A percentile compares a stretch with the other conserved stretches of the same genome.
Conservation (phyloP, 2,888 invertebrate species). For the Capitulum mitella region DNA sequence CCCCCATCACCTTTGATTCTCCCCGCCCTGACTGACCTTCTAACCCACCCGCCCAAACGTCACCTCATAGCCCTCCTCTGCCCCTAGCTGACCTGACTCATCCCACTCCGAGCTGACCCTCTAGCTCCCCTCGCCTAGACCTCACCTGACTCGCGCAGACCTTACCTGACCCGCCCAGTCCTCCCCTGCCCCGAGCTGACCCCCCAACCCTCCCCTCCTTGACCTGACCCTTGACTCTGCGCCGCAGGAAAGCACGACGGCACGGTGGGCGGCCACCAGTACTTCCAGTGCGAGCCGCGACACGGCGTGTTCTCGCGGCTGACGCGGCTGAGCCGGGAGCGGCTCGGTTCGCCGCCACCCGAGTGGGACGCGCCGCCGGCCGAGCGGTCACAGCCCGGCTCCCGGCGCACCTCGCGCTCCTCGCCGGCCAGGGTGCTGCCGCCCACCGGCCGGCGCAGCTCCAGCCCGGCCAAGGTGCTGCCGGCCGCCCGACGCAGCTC, state of each 20-base stretch:
- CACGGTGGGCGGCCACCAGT: conserved; percentile 69
- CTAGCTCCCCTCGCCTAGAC: no score
- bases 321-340: conserved; percentile 40
- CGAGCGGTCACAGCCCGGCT: neutral
- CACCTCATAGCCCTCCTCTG: no score
- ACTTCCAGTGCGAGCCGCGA: conserved; percentile 45
- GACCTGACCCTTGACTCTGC: no score
- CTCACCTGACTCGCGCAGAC: no score
- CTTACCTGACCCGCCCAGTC: no score
- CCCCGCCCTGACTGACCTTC: no score
- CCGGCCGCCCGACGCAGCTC: neutral
- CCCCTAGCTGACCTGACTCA: no score
- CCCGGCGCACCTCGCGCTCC: neutral
- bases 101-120: no score
- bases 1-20: no score
- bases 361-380: neutral
- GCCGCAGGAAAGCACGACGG: conserved; percentile 91
- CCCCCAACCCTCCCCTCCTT: no score
- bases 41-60: no score
- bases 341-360: neutral
- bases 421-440: neutral
- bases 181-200: no score
- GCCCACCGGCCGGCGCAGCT: neutral
- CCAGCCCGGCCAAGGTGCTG: neutral
- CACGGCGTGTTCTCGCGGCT: conserved; percentile 46